Conservation (phyloP, 2,797 vertebrate genomes). For the Eremophila alpestris region DNA sequence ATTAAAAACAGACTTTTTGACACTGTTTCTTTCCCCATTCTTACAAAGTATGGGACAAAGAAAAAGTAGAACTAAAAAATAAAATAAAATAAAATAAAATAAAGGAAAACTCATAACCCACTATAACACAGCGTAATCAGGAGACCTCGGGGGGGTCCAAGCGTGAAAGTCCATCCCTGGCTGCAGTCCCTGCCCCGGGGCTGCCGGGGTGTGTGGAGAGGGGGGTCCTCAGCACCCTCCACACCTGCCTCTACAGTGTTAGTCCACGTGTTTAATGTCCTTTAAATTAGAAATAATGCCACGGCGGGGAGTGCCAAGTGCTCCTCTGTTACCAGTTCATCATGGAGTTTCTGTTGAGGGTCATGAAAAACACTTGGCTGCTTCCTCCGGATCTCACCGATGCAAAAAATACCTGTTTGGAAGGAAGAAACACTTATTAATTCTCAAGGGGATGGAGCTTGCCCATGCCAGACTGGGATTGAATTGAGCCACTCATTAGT, state of each 20-base stretch:
- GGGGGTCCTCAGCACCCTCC: conserved; percentile 68
- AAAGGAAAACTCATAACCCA: conserved; percentile 72
- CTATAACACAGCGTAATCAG: conserved; percentile 79
- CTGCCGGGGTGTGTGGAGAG: conserved; percentile 64
- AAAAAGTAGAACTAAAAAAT: conserved; percentile 48
- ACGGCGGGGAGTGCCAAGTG: conserved; percentile 76
- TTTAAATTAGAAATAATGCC: conserved; percentile 79
- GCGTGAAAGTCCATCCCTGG: conserved; percentile 72
- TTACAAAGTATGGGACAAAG: conserved; percentile 76
- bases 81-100: neutral
- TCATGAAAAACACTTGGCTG: conserved; percentile 99
- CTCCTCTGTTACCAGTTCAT: conserved; percentile 96
- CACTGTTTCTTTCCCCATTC: conserved; percentile 74
- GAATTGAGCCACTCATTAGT: neutral
- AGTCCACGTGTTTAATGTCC: conserved; percentile 77
- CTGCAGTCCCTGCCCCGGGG: conserved; percentile 65
- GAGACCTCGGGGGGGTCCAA: conserved; percentile 73
- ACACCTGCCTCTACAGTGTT: conserved; percentile 78
- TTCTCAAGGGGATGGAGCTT: neutral
- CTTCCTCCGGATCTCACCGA: conserved; percentile 97
- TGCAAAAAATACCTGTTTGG: conserved; percentile 94
- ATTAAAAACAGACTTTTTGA: conserved; percentile 77
- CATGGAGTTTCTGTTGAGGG: conserved; percentile 99
- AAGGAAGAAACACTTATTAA: neutral
- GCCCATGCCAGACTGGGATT: neutral